A percentile compares a stretch with the other conserved stretches of the same genome.
phyloP scores from a whole-genome alignment of 2,797 vertebrate genomes.

The Chelon labrosus region DNA sequence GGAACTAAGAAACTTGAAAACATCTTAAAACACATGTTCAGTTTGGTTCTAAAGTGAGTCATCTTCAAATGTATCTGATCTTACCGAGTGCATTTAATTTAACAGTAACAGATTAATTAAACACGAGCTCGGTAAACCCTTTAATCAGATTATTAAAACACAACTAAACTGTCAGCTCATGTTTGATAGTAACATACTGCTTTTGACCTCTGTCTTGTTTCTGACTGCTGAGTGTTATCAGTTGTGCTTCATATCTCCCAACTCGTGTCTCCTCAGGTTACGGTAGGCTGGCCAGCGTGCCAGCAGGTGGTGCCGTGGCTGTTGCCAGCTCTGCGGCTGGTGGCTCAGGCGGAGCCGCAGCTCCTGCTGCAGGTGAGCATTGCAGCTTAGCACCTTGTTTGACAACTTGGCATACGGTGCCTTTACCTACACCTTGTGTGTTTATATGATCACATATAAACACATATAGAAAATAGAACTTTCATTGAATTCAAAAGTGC shows the following conservation, averaged over 20 bases:
- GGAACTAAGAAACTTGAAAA: too few species aligned
- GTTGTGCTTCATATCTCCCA: conserved; percentile 50
- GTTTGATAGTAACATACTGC: not conserved
- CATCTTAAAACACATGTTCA: too few species aligned
- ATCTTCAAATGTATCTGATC: too few species aligned
- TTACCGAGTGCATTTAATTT: too few species aligned
- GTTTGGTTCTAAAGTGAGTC: too few species aligned
- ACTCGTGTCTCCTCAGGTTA: conserved; percentile 77
- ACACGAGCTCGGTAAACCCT: not conserved
- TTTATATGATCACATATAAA: conserved; percentile 1
- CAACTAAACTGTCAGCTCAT: not conserved
- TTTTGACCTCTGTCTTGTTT: conserved; percentile 36
- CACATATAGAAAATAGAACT: not conserved
- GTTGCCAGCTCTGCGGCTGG: conserved; percentile 80
- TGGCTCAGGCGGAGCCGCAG: conserved; percentile 77
- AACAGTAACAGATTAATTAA: not conserved
- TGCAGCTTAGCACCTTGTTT: conserved; percentile 59
- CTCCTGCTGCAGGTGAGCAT: conserved; percentile 83
- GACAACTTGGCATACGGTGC: conserved; percentile 37
- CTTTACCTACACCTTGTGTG: conserved; percentile 34
- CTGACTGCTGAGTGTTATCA: conserved; percentile 12
- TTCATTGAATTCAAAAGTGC: not conserved
- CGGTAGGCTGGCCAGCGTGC: conserved; percentile 85
- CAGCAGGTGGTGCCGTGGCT: conserved; percentile 84
- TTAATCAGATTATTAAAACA: not conserved